Base-by-base conservation (phyloP, 2,888 invertebrate species). In the Tenthredo mesomela region DNA sequence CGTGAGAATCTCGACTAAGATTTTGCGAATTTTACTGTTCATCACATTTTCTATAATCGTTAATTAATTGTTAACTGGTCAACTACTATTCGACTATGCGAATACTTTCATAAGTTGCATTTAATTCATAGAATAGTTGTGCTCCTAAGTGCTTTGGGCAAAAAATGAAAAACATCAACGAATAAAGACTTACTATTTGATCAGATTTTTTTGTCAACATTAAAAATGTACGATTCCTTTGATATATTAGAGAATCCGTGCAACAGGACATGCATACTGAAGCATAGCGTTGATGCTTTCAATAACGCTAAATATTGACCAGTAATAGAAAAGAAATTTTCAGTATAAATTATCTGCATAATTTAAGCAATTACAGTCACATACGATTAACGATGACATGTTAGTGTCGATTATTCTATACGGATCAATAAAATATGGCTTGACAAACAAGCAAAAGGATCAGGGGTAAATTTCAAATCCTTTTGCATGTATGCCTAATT, bases 321-420 rank as follows among this genome's bases (percentile, higher is more conserved):
- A 58, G 29, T 54, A 12, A 54, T 33, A 33, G 18, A 77, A 50
- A 54, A 77, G 4, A 29, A 54, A 50, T 47, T 6, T 54, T 9
- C 50, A 33, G 33, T 33, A 50, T 77, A 15, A 29, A 77, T n/a
- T 54, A 77, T 50, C 40, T 47, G 77, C 47, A 77, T 33, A 77
- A 77, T 77, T 54, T 29, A 25, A 50, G 33, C 50, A 54, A 29
- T 77, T 33, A 77, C 77, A 77, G 18, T 50, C 12, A 54, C 33
- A 54, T 77, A 77, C 54, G 54, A 50, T 77, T 77, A 50, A 77
- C 54, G 12, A 77, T 77, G 77, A 77, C 77, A 25, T 77, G 50
- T 77, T 77, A 77, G 50, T 29, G 77, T 77, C n/a, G 33, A 77
- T 77, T 77, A 77, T 77, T 77, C n/a, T 25, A 43, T 70, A 73